Conservation (phyloP, 1,140 invertebrate species). For the Drosophila watanabei region DNA sequence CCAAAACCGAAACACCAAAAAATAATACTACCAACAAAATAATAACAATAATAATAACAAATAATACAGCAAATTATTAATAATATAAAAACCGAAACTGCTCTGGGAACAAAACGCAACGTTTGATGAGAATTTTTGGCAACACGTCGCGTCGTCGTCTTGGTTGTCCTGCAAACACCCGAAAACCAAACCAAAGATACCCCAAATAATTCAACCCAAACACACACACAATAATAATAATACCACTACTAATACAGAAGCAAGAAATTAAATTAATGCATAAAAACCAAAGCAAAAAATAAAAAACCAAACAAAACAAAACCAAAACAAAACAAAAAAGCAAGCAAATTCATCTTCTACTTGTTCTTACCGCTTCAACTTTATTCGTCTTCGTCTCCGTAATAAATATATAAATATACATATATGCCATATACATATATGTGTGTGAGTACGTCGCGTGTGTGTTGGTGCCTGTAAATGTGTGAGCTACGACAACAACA, state of each 20-base stretch:
- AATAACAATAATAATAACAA: background rate
- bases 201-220: slow-evolving; percentile 7
- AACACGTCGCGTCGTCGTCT: slow-evolving; percentile 62
- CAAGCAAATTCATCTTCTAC: slow-evolving; percentile 46
- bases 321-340: slow-evolving; percentile 13
- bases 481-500: slow-evolving; percentile 54
- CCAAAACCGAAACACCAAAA: slow-evolving; percentile 9
- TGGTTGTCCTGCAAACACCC: slow-evolving; percentile 34
- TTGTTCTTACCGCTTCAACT: slow-evolving; percentile 58
- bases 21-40: slow-evolving; percentile 9
- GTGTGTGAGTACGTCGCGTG: slow-evolving; percentile 62
- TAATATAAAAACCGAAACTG: slow-evolving; percentile 20
- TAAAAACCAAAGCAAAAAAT: slow-evolving; percentile 28
- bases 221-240: slow-evolving; percentile 10
- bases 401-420: slow-evolving; percentile 42
- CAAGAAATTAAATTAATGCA: slow-evolving; percentile 13
- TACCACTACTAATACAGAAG: slow-evolving; percentile 7
- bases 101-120: slow-evolving; percentile 54
- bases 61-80: background rate
- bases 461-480: slow-evolving; percentile 67
- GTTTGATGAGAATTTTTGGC: slow-evolving; percentile 42
- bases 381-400: slow-evolving; percentile 62
- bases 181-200: slow-evolving; percentile 14
- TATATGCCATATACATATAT: slow-evolving; percentile 34
- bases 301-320: background rate